A percentile compares a stretch with the other conserved stretches of the same genome.
Conservation (phyloP, 2,113 vertebrate genomes). For the Oreamnos americanus region DNA sequence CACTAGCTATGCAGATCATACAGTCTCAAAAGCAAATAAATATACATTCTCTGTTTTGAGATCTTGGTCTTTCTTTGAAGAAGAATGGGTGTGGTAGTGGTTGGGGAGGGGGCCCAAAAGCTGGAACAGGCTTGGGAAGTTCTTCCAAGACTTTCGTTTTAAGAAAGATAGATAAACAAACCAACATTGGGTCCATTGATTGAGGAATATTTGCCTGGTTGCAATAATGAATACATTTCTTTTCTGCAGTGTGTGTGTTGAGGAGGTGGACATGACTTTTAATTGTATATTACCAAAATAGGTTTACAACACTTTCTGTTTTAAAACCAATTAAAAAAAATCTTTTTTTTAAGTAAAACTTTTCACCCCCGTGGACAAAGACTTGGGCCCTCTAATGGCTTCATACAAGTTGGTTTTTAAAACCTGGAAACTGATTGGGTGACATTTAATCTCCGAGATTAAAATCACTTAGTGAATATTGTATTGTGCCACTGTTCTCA, state of each 20-base stretch:
- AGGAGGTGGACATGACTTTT: neutral
- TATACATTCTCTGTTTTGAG: neutral
- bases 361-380: neutral
- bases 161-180: neutral
- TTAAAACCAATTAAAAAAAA: neutral
- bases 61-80: neutral
- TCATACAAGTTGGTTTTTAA: slow-evolving; percentile 55
- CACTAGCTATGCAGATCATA: slow-evolving; percentile 10
- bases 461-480: slow-evolving; percentile 83
- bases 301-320: neutral
- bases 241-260: neutral
- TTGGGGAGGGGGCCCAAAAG: neutral
- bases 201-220: neutral
- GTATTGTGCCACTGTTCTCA: slow-evolving; percentile 73
- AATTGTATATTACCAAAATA: neutral
- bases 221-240: neutral
- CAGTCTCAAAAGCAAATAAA: slow-evolving; percentile 27
- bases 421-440: slow-evolving; percentile 74
- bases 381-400: slow-evolving; percentile 38
- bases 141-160: neutral
- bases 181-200: neutral
- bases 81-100: neutral
- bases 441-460: slow-evolving; percentile 82
- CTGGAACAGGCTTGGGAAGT: neutral
- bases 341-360: neutral